These are phyloP conservation scores for Drosophila nannoptera DNA, from an alignment of 1,140 invertebrate genomes.

Conservation along the genomic window DNA sequence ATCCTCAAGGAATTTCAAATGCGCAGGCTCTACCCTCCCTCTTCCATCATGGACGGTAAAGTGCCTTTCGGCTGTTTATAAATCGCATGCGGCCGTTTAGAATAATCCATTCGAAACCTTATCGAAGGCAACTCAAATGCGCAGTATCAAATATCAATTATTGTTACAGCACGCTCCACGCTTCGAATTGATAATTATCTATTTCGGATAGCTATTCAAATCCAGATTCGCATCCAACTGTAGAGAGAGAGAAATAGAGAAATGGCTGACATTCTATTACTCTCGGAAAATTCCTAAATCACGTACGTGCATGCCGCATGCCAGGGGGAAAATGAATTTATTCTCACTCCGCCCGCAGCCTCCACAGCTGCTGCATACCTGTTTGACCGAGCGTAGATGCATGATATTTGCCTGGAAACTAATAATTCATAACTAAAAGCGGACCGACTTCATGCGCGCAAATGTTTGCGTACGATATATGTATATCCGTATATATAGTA, in stretches of 20 bases:
- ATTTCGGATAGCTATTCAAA: not conserved
- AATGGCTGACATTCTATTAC: conserved; percentile 6
- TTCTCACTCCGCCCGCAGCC: not conserved
- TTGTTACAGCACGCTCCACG: not conserved
- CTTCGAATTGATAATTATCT: not conserved
- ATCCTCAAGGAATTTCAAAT: conserved; percentile 1
- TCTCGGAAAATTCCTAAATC: conserved; percentile 4
- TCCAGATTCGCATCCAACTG: not conserved
- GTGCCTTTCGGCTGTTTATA: not conserved
- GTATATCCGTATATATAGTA: not conserved
- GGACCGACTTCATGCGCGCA: not conserved
- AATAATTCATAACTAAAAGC: conserved; percentile 52
- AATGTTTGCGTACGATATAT: conserved; percentile 18
- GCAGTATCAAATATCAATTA: conserved; percentile 16
- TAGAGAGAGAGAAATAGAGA: not conserved
- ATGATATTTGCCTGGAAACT: conserved; percentile 33
- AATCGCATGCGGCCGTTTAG: too few relatives aligned
- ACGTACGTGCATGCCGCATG: conserved; percentile 1
- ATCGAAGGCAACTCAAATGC: too few relatives aligned
- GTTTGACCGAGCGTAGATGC: conserved; percentile 36
- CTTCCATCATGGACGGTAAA: not conserved
- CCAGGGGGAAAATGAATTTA: conserved; percentile 9
- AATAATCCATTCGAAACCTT: too few relatives aligned
- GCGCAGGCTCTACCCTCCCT: not conserved
- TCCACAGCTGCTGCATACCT: conserved; percentile 21